Evolutionary conservation across 1,140 invertebrate species (phyloP).

Genomic region (Triops cancriformis): DNA sequence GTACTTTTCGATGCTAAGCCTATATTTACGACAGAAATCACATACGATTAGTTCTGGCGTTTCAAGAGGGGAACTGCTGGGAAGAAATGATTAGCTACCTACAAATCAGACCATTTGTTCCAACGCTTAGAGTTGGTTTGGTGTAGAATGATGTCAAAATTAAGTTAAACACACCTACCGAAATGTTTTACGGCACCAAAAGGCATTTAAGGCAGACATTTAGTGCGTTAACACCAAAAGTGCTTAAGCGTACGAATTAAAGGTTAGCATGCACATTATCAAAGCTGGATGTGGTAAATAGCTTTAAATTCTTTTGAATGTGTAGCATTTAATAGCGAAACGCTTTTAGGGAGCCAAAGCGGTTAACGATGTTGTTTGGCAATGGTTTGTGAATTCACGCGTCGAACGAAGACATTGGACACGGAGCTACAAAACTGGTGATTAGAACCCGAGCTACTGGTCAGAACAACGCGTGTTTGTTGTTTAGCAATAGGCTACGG

Average conservation of each 20-base stretch:
- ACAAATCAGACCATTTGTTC: too few species aligned
- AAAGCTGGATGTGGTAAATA: background rate
- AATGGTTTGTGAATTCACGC: background rate
- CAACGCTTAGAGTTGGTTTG: too few species aligned
- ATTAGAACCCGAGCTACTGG: background rate
- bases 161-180: too few species aligned
- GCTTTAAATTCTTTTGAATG: background rate
- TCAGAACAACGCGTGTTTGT: background rate
- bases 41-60: background rate
- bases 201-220: too few species aligned
- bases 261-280: too few species aligned
- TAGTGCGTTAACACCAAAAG: too few species aligned
- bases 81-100: background rate
- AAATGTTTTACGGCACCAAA: too few species aligned
- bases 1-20: conserved; percentile 79
- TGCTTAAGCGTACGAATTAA: too few species aligned
- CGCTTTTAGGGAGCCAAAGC: background rate
- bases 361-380: background rate
- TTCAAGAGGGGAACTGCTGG: background rate
- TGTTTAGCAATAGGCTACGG: background rate
- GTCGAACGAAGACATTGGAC: background rate
- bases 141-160: too few species aligned
- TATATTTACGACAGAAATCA: conserved; percentile 31
- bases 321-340: background rate
- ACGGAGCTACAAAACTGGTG: background rate